Evolutionary conservation across 2,797 vertebrate species (phyloP).

Genomic region (Aphelocoma californica): DNA sequence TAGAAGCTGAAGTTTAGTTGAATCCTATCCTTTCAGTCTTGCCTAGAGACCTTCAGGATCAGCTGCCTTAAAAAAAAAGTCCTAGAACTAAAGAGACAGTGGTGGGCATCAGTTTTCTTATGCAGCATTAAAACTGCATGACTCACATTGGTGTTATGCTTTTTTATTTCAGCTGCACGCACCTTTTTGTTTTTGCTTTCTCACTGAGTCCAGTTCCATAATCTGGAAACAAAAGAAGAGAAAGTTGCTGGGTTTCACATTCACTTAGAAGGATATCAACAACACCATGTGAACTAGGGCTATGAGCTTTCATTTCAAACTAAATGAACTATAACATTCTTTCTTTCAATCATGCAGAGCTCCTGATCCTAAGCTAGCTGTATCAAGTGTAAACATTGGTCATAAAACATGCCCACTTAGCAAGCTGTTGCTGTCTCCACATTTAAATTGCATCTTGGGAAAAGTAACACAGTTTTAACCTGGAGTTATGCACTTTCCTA

Average conservation of each 20-base stretch:
- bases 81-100: neutral
- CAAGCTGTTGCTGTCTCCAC: neutral
- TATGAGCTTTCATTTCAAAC: neutral
- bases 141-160: no score
- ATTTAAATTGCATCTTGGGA: neutral
- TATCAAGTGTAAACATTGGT: neutral
- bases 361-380: neutral
- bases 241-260: neutral
- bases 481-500: neutral
- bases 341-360: neutral
- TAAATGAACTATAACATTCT: no score
- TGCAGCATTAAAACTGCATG: neutral
- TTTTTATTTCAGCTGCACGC: neutral
- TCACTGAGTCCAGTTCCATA: neutral
- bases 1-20: neutral
- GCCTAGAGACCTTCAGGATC: neutral
- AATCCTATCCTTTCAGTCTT: neutral
- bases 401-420: neutral
- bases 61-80: neutral
- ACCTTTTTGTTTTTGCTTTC: neutral
- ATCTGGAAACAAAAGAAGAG: neutral
- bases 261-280: neutral
- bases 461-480: neutral
- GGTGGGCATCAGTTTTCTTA: neutral
- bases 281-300: neutral